phyloP scores from a whole-genome alignment of 92 coral and sea anemone genomes.

The Diadumene lineata region DNA sequence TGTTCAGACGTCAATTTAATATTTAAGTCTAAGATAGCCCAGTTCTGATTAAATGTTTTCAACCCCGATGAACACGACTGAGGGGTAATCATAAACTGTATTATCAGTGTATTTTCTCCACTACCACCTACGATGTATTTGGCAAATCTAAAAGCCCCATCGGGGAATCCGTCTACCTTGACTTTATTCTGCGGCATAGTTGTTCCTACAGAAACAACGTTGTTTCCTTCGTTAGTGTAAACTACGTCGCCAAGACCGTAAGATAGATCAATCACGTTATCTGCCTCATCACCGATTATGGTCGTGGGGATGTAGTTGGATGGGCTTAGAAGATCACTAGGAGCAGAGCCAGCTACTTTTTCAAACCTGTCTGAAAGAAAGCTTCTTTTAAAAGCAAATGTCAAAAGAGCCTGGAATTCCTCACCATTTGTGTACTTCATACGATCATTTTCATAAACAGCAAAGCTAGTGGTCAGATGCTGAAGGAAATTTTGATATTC shows the following conservation, averaged over 20 bases:
- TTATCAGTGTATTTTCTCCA: conserved; percentile 23
- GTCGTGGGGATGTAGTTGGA: conserved; percentile 34
- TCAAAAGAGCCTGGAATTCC: conserved; percentile 20
- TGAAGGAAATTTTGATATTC: background rate
- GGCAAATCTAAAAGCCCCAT: conserved; percentile 15
- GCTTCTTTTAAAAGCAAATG: conserved; percentile 21
- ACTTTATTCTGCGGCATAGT: background rate
- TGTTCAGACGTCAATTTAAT: background rate
- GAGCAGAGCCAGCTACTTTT: conserved; percentile 16
- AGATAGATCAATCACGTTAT: conserved; percentile 22
- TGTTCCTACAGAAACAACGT: conserved; percentile 22
- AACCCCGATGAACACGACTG: background rate
- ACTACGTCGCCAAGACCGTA: conserved; percentile 29
- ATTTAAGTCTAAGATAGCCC: conserved; percentile 4
- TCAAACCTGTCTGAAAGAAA: conserved; percentile 18
- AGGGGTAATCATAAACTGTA: conserved; percentile 2
- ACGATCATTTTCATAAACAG: background rate
- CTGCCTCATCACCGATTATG: conserved; percentile 10
- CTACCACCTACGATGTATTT: conserved; percentile 26
- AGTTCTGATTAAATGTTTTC: no score
- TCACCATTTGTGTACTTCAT: background rate
- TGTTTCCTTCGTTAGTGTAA: conserved; percentile 32
- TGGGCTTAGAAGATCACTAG: background rate
- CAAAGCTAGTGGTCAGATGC: background rate
- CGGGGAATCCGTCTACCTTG: background rate